Percentiles rank a stretch among this genome's conserved stretches.
These are phyloP conservation scores for Diphyllodes magnificus DNA, from an alignment of 2,113 vertebrate genomes.

Conservation along the genomic window DNA sequence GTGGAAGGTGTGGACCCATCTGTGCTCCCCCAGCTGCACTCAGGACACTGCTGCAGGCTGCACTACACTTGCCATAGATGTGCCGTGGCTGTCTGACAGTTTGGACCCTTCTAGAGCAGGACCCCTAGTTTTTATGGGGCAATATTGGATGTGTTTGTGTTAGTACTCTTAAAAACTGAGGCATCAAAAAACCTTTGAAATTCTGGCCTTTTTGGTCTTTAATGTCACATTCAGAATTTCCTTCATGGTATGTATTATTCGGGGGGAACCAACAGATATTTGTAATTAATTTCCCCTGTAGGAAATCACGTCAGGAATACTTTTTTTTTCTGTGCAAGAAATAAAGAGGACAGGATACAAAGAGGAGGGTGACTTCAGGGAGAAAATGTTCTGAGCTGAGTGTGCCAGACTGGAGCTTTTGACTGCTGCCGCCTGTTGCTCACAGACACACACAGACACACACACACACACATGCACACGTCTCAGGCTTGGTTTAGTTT, in stretches of 20 bases:
- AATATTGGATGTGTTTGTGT: background rate
- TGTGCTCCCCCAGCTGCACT: background rate
- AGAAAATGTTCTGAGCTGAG: background rate
- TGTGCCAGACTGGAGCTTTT: background rate
- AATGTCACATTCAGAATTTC: background rate
- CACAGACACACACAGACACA: background rate
- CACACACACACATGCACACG: fast-evolving
- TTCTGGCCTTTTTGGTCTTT: background rate
- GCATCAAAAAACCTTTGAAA: background rate
- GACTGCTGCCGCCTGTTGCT: background rate
- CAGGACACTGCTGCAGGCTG: background rate
- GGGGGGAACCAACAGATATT: background rate
- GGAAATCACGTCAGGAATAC: background rate
- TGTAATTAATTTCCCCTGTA: background rate
- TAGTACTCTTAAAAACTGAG: background rate
- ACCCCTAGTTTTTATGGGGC: fast-evolving
- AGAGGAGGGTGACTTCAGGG: background rate
- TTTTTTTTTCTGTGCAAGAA: background rate
- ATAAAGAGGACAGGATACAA: background rate
- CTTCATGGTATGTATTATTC: background rate
- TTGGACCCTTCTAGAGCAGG: background rate
- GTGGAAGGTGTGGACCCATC: background rate
- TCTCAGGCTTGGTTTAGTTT: background rate
- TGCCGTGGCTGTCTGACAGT: fast-evolving
- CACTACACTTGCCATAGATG: background rate